phyloP scores from a whole-genome alignment of 2,113 vertebrate species.

The Nothoprocta perdicaria region DNA sequence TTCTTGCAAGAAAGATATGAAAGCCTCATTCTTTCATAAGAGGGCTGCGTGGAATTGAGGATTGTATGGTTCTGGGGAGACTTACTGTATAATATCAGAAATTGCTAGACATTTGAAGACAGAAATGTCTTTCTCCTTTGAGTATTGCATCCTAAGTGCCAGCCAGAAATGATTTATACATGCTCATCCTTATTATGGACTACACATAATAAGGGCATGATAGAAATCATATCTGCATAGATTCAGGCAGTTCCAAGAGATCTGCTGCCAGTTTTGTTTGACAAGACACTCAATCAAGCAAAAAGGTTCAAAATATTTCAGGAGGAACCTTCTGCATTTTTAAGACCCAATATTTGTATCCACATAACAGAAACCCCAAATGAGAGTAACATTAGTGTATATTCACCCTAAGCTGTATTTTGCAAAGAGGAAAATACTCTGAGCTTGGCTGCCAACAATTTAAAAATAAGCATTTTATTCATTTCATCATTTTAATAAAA shows the following conservation, averaged over 20 bases:
- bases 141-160: constrained; percentile 82
- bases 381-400: constrained; percentile 57
- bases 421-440: constrained; percentile 54
- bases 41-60: constrained; percentile 65
- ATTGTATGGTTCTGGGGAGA: constrained; percentile 68
- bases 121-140: constrained; percentile 80
- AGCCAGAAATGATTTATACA: constrained; percentile 81
- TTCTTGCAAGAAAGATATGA: constrained; percentile 67
- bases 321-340: constrained; percentile 73
- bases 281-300: constrained; percentile 83
- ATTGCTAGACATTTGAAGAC: constrained; percentile 78
- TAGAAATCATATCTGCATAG: constrained; percentile 85
- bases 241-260: constrained; percentile 83
- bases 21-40: constrained; percentile 72
- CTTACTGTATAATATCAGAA: constrained; percentile 75
- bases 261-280: constrained; percentile 83
- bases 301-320: constrained; percentile 81
- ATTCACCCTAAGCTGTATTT: constrained; percentile 57
- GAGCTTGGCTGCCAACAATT: background rate
- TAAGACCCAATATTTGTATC: constrained; percentile 71
- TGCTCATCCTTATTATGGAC: constrained; percentile 82
- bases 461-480: constrained; percentile 34
- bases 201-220: constrained; percentile 84
- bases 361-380: constrained; percentile 72
- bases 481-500: constrained; percentile 35